phyloP scores from a whole-genome alignment of 1,140 invertebrate genomes.

The Euwallacea similis region DNA sequence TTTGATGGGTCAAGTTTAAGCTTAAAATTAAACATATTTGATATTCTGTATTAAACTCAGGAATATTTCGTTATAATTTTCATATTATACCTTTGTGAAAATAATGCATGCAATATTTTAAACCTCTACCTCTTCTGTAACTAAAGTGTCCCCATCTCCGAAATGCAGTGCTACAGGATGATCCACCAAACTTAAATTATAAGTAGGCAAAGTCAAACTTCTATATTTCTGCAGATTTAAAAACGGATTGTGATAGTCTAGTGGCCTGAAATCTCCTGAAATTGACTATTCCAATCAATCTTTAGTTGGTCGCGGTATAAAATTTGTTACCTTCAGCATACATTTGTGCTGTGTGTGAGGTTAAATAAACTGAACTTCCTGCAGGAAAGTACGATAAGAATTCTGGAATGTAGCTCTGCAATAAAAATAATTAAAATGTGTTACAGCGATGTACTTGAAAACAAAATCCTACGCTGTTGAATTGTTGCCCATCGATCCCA shows the following conservation, averaged over 20 bases:
- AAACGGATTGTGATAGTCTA: slow-evolving; percentile 37
- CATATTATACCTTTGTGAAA: background rate
- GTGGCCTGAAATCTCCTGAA: slow-evolving; percentile 41
- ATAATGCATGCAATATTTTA: background rate
- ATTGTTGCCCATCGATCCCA: slow-evolving; percentile 59
- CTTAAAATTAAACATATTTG: no score
- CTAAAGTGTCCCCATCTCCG: slow-evolving; percentile 61
- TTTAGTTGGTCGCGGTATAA: background rate
- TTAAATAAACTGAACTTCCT: slow-evolving; percentile 57
- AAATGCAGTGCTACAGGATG: slow-evolving; percentile 68
- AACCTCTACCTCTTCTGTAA: slow-evolving; percentile 54
- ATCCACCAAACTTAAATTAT: slow-evolving; percentile 64
- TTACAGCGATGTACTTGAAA: background rate
- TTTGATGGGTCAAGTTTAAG: no score
- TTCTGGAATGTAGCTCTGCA: slow-evolving; percentile 53
- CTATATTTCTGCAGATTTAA: slow-evolving; percentile 38
- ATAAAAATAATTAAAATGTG: slow-evolving; percentile 9
- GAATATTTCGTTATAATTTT: no score
- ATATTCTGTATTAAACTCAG: no score
- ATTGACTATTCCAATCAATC: background rate
- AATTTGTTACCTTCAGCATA: slow-evolving; percentile 43
- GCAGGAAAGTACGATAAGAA: slow-evolving; percentile 58
- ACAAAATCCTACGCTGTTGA: slow-evolving; percentile 52
- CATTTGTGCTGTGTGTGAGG: slow-evolving; percentile 58
- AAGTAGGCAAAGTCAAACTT: slow-evolving; percentile 57